Evolutionary conservation across 2,113 vertebrate species (phyloP), one percentile per base, ranked within the genome.

Genomic region (Spea bombifrons): DNA sequence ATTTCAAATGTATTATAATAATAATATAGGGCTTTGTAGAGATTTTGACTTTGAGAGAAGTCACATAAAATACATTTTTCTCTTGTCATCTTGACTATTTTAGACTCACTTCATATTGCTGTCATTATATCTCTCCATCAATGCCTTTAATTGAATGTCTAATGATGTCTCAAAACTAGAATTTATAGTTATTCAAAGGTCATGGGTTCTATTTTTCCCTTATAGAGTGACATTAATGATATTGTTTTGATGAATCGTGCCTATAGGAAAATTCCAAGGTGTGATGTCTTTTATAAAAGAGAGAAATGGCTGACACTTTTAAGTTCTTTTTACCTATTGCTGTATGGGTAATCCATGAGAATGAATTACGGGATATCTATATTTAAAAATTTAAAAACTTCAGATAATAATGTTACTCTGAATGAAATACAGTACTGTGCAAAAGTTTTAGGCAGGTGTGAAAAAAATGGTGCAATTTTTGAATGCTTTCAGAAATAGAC

Each of bases 121-220:
- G 65, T 66, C 69, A 66, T 52, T 17, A 53, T 70, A 43, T 66
- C 57, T 48, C 48, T 45, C 66, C 75, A 57, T 59, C 48, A 45
- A 47, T 55, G 55, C 17, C 75, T 66, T 59, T 69, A 69, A 59
- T 43, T 59, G 52, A 47, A 76, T 59, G 66, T 76, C 76, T 71
- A 65, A 65, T 55, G 9, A 49, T 78, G 68, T 53, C 45, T 71
- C 59, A 78, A 78, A 68, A 76, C 71, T 71, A 65, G 8, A 78
- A 78, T 71, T 78, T 78, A 78, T 78, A 45, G 67, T 71, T 43
- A 65, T 49, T 71, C 57, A 78, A 78, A 78, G 76, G 76, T 71
- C 76, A 71, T 16, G 30, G 15, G 57, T 65, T 71, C 57, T 64
- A 78, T 78, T 78, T 65, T 71, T 71, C 61, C 61, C 76, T 65